Conservation (phyloP, 2,888 invertebrate species). For the Epistrophella euchroma region DNA sequence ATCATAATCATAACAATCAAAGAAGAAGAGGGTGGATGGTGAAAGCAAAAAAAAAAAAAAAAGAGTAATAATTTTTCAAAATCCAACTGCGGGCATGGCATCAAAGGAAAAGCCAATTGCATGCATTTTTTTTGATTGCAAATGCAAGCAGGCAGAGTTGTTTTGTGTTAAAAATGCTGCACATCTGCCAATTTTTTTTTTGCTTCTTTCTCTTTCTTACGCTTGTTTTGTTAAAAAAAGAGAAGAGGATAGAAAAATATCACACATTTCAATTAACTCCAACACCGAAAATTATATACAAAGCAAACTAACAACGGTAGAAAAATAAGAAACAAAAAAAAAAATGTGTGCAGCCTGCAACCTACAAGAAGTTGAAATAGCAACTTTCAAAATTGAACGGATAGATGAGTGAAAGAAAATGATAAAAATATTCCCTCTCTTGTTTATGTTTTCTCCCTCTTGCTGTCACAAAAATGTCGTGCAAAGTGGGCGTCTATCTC, state of each 20-base stretch:
- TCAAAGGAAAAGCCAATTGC: conserved; percentile 31
- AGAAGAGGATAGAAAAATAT: conserved; percentile 31
- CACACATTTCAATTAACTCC: conserved; percentile 71
- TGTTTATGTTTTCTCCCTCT: conserved; percentile 34
- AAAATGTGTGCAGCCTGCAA: conserved; percentile 20
- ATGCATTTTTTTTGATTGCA: conserved; percentile 15
- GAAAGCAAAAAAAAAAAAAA: too few relatives aligned
- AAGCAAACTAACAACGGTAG: background rate
- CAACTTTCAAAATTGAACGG: conserved; percentile 57
- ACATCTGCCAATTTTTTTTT: conserved; percentile 68
- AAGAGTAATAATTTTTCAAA: conserved; percentile 22
- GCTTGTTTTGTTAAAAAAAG: background rate
- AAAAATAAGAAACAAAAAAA: conserved; percentile 9
- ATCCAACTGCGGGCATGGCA: conserved; percentile 43
- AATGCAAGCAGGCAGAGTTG: conserved; percentile 40
- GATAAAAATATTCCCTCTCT: conserved; percentile 38
- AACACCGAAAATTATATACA: conserved; percentile 19
- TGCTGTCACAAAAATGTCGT: background rate
- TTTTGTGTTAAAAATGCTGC: conserved; percentile 35
- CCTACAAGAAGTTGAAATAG: conserved; percentile 64
- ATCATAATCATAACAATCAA: conserved; percentile 24
- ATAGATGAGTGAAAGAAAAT: conserved; percentile 10
- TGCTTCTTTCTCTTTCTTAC: conserved; percentile 18
- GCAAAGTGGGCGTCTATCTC: conserved; percentile 43
- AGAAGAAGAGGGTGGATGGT: conserved; percentile 58